Evolutionary conservation across 2,797 vertebrate species (phyloP).

Genomic region (Clarias pachynema): DNA sequence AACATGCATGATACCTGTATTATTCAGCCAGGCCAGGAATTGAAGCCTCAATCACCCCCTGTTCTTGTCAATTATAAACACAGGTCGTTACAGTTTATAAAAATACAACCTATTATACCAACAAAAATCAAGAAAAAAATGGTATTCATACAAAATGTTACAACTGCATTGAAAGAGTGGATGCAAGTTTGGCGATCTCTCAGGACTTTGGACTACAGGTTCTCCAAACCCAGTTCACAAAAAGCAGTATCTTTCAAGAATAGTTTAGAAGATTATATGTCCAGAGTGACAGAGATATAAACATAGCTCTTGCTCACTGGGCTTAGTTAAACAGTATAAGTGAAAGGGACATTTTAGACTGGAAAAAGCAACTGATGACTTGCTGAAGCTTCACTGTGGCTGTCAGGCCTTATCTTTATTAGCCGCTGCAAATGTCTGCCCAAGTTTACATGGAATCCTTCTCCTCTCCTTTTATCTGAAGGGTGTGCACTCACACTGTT

Average conservation of each 20-base stretch:
- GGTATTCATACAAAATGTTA: not conserved
- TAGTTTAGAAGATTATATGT: constrained; percentile 62
- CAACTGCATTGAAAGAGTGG: constrained; percentile 17
- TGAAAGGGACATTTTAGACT: constrained; percentile 67
- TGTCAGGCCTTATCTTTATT: constrained; percentile 91
- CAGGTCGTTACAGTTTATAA: constrained; percentile 15
- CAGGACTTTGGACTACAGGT: constrained; percentile 38
- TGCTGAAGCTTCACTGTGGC: constrained; percentile 67
- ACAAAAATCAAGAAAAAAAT: constrained; percentile 12
- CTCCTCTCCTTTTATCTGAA: constrained; percentile 80
- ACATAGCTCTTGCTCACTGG: constrained; percentile 56
- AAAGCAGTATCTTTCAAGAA: constrained; percentile 50
- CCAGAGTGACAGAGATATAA: constrained; percentile 62
- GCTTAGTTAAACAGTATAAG: constrained; percentile 68
- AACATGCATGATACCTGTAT: constrained; percentile 45
- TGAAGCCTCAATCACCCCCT: not conserved
- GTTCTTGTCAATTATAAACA: constrained; percentile 31
- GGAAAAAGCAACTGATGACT: constrained; percentile 73
- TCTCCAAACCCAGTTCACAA: constrained; percentile 40
- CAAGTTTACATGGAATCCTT: constrained; percentile 75
- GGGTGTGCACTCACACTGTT: constrained; percentile 79
- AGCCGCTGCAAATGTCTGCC: constrained; percentile 84
- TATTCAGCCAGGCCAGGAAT: constrained; percentile 24
- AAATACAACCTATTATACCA: constrained; percentile 20
- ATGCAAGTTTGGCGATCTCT: constrained; percentile 19